phyloP scores from a whole-genome alignment of 1,140 invertebrate species.

The Ips typographus region DNA sequence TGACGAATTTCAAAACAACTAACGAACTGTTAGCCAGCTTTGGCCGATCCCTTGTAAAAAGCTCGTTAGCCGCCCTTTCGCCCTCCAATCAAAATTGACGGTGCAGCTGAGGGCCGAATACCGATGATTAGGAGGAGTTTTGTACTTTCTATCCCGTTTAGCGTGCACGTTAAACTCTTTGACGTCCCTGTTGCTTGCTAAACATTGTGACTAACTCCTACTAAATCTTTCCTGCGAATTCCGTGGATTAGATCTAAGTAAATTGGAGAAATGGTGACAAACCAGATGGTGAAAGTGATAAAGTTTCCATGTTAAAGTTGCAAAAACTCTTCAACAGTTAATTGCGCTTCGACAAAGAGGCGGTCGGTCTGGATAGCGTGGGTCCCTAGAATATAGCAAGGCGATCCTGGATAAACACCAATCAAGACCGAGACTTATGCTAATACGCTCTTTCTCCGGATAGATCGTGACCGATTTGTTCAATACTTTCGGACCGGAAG shows the following conservation, averaged over 20 bases:
- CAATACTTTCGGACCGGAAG: constrained; percentile 12
- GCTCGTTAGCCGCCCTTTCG: constrained; percentile 39
- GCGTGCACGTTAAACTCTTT: too few relatives aligned
- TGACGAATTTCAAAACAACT: constrained; percentile 37
- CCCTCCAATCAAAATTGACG: constrained; percentile 39
- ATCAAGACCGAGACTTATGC: constrained; percentile 39
- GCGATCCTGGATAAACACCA: constrained; percentile 45
- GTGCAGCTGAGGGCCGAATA: constrained; percentile 38
- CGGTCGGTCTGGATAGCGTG: constrained; percentile 17
- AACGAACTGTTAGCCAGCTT: constrained; percentile 35
- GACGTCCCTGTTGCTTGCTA: too few relatives aligned
- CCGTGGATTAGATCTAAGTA: too few relatives aligned
- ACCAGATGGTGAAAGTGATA: too few relatives aligned
- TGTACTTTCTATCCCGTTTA: neutral
- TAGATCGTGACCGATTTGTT: constrained; percentile 33
- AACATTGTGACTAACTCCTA: too few relatives aligned
- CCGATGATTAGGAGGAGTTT: constrained; percentile 38
- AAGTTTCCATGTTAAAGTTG: neutral
- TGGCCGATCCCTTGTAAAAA: constrained; percentile 39
- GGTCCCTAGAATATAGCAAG: constrained; percentile 24
- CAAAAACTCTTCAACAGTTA: constrained; percentile 31
- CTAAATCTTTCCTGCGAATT: too few relatives aligned
- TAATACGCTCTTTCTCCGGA: constrained; percentile 15
- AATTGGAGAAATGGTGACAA: too few relatives aligned
- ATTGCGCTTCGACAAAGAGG: constrained; percentile 41